phyloP scores from a whole-genome alignment of 2,113 vertebrate genomes.

The Pagrus major region DNA sequence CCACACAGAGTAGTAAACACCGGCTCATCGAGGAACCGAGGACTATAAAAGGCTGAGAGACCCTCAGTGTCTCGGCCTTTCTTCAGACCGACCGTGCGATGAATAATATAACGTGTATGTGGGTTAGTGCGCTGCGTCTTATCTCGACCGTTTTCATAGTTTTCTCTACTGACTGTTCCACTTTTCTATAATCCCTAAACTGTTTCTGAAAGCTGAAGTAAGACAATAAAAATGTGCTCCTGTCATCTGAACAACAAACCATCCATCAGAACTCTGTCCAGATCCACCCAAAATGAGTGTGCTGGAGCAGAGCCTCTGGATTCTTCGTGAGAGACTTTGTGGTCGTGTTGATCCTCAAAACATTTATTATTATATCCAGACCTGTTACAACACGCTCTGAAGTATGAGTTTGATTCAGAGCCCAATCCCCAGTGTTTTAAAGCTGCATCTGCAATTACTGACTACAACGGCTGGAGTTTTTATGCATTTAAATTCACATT shows the following conservation, averaged over 20 bases:
- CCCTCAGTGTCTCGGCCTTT: neutral
- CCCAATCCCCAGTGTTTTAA: neutral
- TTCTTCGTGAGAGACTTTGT: slow-evolving; percentile 12
- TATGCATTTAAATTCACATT: neutral
- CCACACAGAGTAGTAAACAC: slow-evolving; percentile 54
- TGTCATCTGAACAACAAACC: slow-evolving; percentile 8
- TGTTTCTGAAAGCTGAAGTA: neutral
- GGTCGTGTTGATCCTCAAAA: slow-evolving; percentile 16
- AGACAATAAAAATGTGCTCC: slow-evolving; percentile 24
- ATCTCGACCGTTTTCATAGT: neutral
- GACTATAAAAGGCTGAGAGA: slow-evolving; percentile 4
- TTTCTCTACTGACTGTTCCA: slow-evolving; percentile 6
- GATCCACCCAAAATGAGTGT: neutral
- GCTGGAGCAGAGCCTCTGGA: neutral
- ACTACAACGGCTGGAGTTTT: neutral
- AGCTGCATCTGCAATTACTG: neutral
- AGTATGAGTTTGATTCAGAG: neutral
- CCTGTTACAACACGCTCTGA: neutral
- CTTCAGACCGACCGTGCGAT: neutral
- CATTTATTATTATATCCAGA: neutral
- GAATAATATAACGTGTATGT: neutral
- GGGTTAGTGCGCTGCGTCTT: neutral
- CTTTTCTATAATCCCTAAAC: neutral
- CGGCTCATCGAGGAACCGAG: slow-evolving; percentile 15
- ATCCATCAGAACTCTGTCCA: neutral